phyloP scores from a whole-genome alignment of 2,888 invertebrate species.

The Caradrina clavipalpis region DNA sequence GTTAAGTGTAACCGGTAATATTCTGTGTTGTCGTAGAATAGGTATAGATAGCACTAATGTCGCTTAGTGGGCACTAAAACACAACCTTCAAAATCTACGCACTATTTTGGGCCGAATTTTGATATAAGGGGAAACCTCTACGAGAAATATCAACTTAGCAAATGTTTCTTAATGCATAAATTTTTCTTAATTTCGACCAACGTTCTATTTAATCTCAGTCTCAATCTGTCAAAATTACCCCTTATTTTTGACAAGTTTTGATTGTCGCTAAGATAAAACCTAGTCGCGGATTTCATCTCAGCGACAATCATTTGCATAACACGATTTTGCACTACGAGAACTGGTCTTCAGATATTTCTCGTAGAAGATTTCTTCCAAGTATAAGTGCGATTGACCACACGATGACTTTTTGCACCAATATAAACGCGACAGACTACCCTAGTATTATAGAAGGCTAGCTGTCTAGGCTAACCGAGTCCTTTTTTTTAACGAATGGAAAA shows the following conservation, averaged over 20 bases:
- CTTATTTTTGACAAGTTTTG: too few relatives aligned
- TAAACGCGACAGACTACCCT: background rate
- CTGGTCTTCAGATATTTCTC: background rate
- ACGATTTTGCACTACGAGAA: too few relatives aligned
- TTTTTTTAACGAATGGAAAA: too few relatives aligned
- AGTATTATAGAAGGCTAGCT: background rate
- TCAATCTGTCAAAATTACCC: background rate
- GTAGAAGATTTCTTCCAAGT: background rate
- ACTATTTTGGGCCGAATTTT: background rate
- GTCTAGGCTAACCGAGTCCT: too few relatives aligned
- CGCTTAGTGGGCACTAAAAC: conserved; percentile 24
- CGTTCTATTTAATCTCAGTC: too few relatives aligned
- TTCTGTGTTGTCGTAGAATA: conserved; percentile 25
- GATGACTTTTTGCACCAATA: background rate
- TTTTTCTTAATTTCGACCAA: too few relatives aligned
- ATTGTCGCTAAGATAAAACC: too few relatives aligned
- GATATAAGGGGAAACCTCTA: background rate
- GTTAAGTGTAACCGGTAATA: background rate
- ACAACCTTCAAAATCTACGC: conserved; percentile 3
- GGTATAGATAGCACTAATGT: conserved; percentile 27
- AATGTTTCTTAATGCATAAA: too few relatives aligned
- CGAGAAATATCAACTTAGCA: background rate
- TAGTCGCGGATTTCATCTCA: too few relatives aligned
- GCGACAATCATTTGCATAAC: too few relatives aligned
- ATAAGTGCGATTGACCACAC: background rate